Evolutionary conservation across 1,140 invertebrate genomes (phyloP).

Genomic region (Drosophila azteca): DNA sequence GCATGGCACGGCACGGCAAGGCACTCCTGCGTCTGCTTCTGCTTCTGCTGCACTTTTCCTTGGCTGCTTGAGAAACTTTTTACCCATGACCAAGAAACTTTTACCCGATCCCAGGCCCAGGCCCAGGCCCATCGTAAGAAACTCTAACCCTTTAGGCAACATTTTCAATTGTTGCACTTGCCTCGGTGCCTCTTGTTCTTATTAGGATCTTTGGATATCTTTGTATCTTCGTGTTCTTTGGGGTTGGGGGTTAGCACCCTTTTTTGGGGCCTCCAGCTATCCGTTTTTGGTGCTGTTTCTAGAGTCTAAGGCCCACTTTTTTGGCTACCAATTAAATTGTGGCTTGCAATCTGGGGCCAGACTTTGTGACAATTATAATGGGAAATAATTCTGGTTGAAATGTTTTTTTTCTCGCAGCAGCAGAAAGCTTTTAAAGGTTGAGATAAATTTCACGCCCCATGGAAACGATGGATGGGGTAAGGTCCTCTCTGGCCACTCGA

Average conservation of each 20-base stretch:
- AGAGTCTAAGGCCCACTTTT: too few relatives aligned
- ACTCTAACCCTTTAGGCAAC: constrained; percentile 2
- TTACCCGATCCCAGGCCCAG: constrained; percentile 27
- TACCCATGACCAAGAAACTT: constrained; percentile 53
- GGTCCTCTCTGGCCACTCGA: too few relatives aligned
- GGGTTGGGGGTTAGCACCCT: too few relatives aligned
- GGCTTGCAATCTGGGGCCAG: constrained; percentile 15
- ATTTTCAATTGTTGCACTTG: constrained; percentile 67
- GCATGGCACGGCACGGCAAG: constrained; percentile 1
- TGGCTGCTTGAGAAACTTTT: constrained; percentile 51
- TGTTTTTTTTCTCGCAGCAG: constrained; percentile 16
- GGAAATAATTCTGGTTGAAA: constrained; percentile 37
- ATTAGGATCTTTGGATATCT: background rate
- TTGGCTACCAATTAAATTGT: constrained; percentile 32
- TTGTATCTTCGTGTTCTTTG: too few relatives aligned
- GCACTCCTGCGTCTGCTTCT: too few relatives aligned
- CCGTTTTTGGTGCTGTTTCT: too few relatives aligned
- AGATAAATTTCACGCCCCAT: constrained; percentile 35
- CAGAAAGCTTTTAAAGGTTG: constrained; percentile 38
- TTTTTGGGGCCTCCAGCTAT: background rate
- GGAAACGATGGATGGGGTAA: background rate
- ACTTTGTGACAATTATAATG: constrained; percentile 36
- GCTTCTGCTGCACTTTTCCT: constrained; percentile 51
- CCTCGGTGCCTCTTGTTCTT: background rate
- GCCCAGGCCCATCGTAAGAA: background rate